Conservation (phyloP, 2,888 invertebrate species). For the Drosophila paracracens region DNA sequence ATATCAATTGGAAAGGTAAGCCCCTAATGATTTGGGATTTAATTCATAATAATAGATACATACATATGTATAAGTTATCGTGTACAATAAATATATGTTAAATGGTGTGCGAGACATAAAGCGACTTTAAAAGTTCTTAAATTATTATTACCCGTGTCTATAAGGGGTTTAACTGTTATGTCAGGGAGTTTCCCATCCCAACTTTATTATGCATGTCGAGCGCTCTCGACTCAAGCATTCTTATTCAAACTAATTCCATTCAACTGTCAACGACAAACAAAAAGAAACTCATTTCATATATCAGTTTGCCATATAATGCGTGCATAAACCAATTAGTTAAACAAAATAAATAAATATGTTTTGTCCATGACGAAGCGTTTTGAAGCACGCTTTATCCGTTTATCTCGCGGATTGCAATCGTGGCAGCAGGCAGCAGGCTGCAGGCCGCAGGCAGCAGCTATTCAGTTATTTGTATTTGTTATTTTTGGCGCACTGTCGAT, state of each 20-base stretch:
- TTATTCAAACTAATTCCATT: constrained; percentile 18
- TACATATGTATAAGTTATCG: not conserved
- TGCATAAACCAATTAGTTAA: constrained; percentile 67
- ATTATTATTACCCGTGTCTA: not conserved
- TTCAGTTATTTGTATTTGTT: constrained; percentile 8
- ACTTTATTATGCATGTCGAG: not conserved
- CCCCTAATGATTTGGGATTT: not conserved
- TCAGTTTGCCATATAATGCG: constrained; percentile 49
- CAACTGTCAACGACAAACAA: constrained; percentile 5
- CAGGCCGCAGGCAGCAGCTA: not conserved
- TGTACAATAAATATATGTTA: not conserved
- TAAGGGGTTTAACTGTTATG: not conserved
- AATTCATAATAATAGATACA: not conserved
- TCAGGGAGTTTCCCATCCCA: not conserved
- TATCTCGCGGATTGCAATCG: constrained; percentile 41
- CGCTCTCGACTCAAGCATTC: constrained; percentile 1
- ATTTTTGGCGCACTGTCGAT: constrained; percentile 23
- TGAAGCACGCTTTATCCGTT: constrained; percentile 32
- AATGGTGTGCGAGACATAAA: not conserved
- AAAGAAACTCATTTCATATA: constrained; percentile 15
- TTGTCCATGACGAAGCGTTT: constrained; percentile 20
- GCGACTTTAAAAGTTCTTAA: not conserved
- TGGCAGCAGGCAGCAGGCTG: not conserved
- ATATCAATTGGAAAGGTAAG: not conserved
- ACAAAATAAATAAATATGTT: constrained; percentile 33